phyloP scores from a whole-genome alignment of 2,113 vertebrate genomes.

The Ceratotherium simum region DNA sequence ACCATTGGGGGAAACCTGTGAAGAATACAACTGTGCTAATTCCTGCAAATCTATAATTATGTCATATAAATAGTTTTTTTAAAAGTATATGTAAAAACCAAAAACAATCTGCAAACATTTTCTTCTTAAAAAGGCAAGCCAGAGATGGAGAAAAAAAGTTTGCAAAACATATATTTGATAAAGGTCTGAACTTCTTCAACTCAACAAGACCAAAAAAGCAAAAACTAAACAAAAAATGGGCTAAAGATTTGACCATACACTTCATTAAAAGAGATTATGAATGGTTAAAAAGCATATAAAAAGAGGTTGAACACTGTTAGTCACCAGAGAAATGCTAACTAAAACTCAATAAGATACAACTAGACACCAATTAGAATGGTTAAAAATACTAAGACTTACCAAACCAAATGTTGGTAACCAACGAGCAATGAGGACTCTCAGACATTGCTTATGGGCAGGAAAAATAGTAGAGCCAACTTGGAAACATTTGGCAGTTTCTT shows the following conservation, averaged over 20 bases:
- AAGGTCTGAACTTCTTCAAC: background rate
- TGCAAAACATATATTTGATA: background rate
- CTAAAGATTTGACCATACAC: background rate
- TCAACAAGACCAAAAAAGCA: background rate
- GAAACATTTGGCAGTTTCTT: background rate
- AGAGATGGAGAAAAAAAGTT: background rate
- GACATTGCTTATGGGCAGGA: background rate
- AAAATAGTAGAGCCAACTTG: background rate
- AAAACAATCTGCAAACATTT: background rate
- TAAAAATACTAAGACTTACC: background rate
- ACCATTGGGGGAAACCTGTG: background rate
- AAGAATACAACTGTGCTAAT: background rate
- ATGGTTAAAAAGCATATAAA: background rate
- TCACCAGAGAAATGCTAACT: conserved; percentile 1
- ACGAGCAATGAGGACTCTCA: background rate
- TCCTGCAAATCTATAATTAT: background rate
- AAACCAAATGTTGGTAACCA: background rate
- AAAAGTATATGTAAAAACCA: background rate
- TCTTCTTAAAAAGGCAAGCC: background rate
- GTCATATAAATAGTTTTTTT: background rate
- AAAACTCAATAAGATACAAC: background rate
- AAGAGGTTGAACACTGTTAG: background rate
- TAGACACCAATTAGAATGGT: background rate
- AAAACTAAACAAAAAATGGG: background rate
- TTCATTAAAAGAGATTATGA: conserved; percentile 19